Evolutionary conservation across 2,113 vertebrate species (phyloP), one percentile per base, ranked within the genome.

Genomic region (Carassius auratus): DNA sequence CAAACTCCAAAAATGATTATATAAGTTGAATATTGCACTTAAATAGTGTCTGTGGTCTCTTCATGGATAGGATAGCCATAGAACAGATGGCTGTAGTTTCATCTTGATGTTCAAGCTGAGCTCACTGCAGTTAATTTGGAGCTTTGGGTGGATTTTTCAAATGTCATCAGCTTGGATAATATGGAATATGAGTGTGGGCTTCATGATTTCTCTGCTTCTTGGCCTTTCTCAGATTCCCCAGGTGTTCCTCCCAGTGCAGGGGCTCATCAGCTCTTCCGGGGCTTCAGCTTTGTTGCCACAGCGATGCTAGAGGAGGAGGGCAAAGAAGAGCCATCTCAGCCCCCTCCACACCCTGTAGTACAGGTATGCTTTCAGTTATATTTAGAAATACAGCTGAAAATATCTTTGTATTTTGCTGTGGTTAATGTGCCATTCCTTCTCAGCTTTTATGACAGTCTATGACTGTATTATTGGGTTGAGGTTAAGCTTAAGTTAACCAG

Each of bases 191-290:
- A 36, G 21, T 68, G 45, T 61, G n/a, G n/a, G 66, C 45, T 48
- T 48, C 45, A 48, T 48, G 45, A 1, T 48, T 12, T 10, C 45
- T 48, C 45, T 48, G 45, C 45, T 48, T 19, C 8, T 36, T n/a
- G 64, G 42, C 38, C 23, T 78, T 12, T 81, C 79, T 45, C 92
- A 99, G 98, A 99, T 86, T 99, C 98, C 48, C 98, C 98, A 0
- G 98, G 97, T 1, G 91, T 99, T 5, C 98, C 98, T 0, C 97
- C 98, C 0, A 99, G 98, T 0, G 97, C 98, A 0, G 97, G 97
- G 0, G 98, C 98, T 79, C 98, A 99, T 91, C 97, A 99, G 92
- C 96, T 99, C 8, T 99, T 99, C 92, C 95, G 97, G 57, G 98
- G 98, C 84, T 99, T 99, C 93, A 99, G 98, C 90, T 99, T 99